phyloP scores from a whole-genome alignment of 2,888 invertebrate species.

The Xanthia togata region DNA sequence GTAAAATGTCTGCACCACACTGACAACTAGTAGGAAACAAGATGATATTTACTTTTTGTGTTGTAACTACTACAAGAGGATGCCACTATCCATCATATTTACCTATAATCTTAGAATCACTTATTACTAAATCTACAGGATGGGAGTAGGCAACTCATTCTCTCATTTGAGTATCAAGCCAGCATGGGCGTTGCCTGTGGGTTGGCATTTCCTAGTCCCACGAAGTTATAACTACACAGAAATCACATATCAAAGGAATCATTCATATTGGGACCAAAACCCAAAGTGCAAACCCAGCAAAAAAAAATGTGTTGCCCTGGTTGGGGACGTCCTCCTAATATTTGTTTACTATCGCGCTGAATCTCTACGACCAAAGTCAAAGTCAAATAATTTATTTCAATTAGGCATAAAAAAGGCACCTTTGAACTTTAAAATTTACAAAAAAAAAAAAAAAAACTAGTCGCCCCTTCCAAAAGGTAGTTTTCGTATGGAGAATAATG shows the following conservation, averaged over 20 bases:
- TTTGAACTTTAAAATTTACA: too few relatives aligned
- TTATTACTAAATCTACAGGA: neutral
- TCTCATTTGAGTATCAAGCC: neutral
- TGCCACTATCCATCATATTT: slow-evolving; percentile 8
- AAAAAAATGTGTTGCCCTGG: too few relatives aligned
- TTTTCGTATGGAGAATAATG: too few relatives aligned
- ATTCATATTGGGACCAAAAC: too few relatives aligned
- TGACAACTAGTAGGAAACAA: neutral
- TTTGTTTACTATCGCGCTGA: too few relatives aligned
- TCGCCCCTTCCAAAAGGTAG: too few relatives aligned
- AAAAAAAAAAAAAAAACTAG: too few relatives aligned
- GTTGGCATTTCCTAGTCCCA: slow-evolving; percentile 16
- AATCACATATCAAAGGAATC: neutral
- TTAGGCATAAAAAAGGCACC: too few relatives aligned
- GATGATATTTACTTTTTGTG: neutral
- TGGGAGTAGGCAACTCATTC: neutral
- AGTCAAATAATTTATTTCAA: too few relatives aligned
- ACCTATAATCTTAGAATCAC: neutral
- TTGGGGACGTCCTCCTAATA: too few relatives aligned
- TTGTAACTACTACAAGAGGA: neutral
- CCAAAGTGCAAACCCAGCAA: too few relatives aligned
- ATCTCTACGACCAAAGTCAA: too few relatives aligned
- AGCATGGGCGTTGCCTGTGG: slow-evolving; percentile 20
- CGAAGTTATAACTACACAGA: neutral
- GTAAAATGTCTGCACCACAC: slow-evolving; percentile 25